phyloP scores from a whole-genome alignment of 2,888 invertebrate species.

The Cephonodes hylas region DNA sequence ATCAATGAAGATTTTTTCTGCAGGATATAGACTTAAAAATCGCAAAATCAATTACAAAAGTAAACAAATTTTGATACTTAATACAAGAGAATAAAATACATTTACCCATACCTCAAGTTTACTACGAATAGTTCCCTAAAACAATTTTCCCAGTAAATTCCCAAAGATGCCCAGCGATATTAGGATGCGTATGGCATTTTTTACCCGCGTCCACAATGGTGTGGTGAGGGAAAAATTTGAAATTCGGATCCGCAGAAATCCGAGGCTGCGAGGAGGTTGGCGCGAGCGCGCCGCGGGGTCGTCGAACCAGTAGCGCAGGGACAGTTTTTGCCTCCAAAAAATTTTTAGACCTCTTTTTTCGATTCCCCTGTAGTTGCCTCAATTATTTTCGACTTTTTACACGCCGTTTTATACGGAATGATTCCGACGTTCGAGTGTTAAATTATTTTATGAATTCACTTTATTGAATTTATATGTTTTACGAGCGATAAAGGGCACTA shows the following conservation, averaged over 20 bases:
- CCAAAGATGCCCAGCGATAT: not conserved
- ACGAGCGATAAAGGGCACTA: conserved; percentile 1
- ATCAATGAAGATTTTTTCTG: too few species aligned
- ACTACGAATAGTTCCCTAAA: too few species aligned
- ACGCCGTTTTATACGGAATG: conserved; percentile 26
- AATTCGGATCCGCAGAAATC: conserved; percentile 73
- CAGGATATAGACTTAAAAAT: too few species aligned
- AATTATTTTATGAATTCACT: conserved; percentile 44
- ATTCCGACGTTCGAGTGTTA: conserved; percentile 64
- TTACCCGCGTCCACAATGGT: conserved; percentile 10
- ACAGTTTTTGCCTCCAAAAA: conserved; percentile 64
- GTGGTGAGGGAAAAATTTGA: conserved; percentile 71
- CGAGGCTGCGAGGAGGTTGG: conserved; percentile 53
- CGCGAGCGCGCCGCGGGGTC: conserved; percentile 49
- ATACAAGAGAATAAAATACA: too few species aligned
- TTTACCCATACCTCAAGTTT: too few species aligned
- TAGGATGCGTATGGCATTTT: conserved; percentile 6
- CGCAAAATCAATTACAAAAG: too few species aligned
- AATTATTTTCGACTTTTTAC: conserved; percentile 77
- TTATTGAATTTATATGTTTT: conserved; percentile 5
- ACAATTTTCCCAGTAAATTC: not conserved
- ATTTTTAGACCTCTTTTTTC: conserved; percentile 11
- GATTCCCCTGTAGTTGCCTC: conserved; percentile 49
- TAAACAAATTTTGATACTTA: too few species aligned
- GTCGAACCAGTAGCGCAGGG: conserved; percentile 57